Conservation (phyloP, 2,113 vertebrate species). For the Microtus richardsoni region DNA sequence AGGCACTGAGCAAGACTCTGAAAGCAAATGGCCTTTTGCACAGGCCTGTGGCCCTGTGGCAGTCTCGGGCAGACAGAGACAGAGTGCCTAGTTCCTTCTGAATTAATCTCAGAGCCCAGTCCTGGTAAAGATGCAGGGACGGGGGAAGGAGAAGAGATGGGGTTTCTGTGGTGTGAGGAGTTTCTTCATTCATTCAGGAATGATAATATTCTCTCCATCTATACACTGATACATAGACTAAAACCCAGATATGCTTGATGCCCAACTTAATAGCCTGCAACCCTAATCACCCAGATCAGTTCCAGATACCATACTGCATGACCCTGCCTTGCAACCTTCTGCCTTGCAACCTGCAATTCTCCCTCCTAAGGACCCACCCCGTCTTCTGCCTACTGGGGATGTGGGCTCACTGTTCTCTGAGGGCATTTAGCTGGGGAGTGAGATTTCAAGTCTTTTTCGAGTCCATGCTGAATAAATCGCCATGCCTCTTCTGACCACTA, state of each 20-base stretch:
- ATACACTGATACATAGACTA: background rate
- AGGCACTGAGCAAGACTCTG: background rate
- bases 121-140: background rate
- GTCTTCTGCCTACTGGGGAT: background rate
- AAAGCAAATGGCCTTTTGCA: background rate
- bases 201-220: background rate
- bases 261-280: background rate
- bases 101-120: background rate
- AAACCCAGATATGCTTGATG: background rate
- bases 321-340: background rate
- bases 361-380: background rate
- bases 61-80: background rate
- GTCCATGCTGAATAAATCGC: background rate
- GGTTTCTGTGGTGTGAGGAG: background rate
- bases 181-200: background rate
- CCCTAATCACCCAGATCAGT: background rate
- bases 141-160: background rate
- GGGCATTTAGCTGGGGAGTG: background rate
- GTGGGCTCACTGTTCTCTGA: background rate
- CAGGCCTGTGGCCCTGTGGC: background rate
- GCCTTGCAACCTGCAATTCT: background rate
- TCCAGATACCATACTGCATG: background rate
- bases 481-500: conserved; percentile 30
- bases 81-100: background rate
- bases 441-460: background rate